A percentile compares a stretch with the other conserved stretches of the same genome.
Conservation (phyloP, 37 sponge, comb jelly and placozoan genomes). For the Spongilla lacustris region DNA sequence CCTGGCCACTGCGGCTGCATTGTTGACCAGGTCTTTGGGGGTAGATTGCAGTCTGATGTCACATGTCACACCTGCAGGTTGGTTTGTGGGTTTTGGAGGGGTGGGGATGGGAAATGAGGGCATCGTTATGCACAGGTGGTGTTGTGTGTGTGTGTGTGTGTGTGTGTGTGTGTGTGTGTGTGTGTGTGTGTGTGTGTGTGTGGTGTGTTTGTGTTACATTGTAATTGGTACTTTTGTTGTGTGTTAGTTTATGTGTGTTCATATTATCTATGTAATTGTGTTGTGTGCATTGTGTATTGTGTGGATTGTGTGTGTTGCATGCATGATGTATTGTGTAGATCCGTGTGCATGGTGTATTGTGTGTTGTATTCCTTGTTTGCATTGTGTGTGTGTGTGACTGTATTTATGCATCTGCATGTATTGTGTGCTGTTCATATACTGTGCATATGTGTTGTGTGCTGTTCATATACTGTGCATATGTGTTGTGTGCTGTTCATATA, state of each 20-base stretch:
- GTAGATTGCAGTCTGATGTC: conserved; percentile 91
- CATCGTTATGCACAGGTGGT: neutral
- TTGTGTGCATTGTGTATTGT: neutral
- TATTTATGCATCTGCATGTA: neutral
- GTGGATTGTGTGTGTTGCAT: neutral
- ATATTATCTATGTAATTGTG: too few relatives aligned
- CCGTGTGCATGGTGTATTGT: neutral
- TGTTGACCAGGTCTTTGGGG: conserved; percentile 91
- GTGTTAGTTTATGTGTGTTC: neutral
- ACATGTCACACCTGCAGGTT: conserved; percentile 82
- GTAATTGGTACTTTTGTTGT: too few relatives aligned
- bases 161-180: neutral
- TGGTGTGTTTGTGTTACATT: neutral
- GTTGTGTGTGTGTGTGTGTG: neutral
- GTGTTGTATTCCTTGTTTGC: neutral
- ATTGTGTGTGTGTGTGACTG: neutral
- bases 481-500: too few relatives aligned
- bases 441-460: too few relatives aligned
- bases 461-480: too few relatives aligned
- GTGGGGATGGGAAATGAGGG: neutral
- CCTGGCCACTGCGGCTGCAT: conserved; percentile 80
- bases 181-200: conserved; percentile 3
- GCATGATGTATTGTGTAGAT: neutral
- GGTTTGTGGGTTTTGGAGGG: conserved; percentile 7
- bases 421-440: too few relatives aligned